Conservation (phyloP, 2,888 invertebrate genomes). For the Caradrina clavipalpis region DNA sequence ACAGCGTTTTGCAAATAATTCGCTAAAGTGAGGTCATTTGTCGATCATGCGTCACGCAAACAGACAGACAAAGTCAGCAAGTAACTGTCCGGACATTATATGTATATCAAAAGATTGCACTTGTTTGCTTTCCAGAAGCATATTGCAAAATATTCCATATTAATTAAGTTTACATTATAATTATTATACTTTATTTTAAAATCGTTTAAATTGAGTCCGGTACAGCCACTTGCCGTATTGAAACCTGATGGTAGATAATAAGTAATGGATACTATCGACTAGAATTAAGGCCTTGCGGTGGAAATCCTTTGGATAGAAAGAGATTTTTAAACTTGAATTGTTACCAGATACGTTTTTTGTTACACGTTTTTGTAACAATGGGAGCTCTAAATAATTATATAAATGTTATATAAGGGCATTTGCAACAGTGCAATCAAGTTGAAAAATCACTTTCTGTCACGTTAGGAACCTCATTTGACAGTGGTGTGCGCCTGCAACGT, state of each 20-base stretch:
- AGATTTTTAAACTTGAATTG: constrained; percentile 32
- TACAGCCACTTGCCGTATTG: constrained; percentile 63
- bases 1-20: constrained; percentile 83
- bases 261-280: constrained; percentile 56
- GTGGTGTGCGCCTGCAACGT: constrained; percentile 27
- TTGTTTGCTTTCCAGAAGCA: constrained; percentile 66
- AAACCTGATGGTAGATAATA: constrained; percentile 32
- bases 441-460: constrained; percentile 30
- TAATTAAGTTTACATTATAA: constrained; percentile 52
- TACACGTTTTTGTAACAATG: constrained; percentile 4
- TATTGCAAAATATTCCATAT: constrained; percentile 63
- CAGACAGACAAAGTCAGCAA: constrained; percentile 55
- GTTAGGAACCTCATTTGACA: constrained; percentile 15
- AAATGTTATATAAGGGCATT: constrained; percentile 32
- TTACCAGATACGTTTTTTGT: neutral
- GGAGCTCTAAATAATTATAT: constrained; percentile 11
- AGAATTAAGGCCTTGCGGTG: constrained; percentile 31
- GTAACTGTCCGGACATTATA: constrained; percentile 55
- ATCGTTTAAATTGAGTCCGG: constrained; percentile 50
- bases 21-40: constrained; percentile 75
- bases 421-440: constrained; percentile 22
- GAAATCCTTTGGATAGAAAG: constrained; percentile 3
- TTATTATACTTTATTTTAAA: constrained; percentile 63
- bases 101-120: constrained; percentile 66
- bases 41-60: constrained; percentile 67